Percentiles rank a stretch among this genome's conserved stretches.
Evolutionary conservation across 1,140 invertebrate genomes (phyloP).

Genomic region (Dufourea novaeangliae): DNA sequence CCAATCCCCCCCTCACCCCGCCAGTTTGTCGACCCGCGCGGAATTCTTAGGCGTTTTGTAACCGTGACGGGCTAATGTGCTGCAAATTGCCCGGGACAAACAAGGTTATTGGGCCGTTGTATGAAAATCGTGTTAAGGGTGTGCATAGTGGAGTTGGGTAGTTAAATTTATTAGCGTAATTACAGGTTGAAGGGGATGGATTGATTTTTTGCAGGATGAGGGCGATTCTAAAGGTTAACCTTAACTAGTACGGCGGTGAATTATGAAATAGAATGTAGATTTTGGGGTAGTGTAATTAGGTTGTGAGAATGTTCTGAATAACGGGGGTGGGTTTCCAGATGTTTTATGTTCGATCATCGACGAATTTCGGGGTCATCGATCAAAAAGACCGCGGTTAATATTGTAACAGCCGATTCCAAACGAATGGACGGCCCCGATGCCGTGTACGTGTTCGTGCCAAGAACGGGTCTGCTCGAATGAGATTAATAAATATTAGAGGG

Average conservation of each 20-base stretch:
- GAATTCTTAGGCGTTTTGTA: background rate
- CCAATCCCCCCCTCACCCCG: too few species aligned
- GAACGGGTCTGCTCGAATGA: slow-evolving; percentile 50
- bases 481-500: slow-evolving; percentile 67
- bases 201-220: background rate
- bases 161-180: background rate
- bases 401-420: slow-evolving; percentile 23
- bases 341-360: background rate
- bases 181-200: background rate
- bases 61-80: background rate
- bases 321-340: background rate
- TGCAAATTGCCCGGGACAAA: too few species aligned
- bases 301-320: background rate
- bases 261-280: too few species aligned
- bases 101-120: background rate
- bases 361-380: background rate
- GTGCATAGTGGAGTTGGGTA: background rate
- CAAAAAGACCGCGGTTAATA: slow-evolving; percentile 4
- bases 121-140: background rate
- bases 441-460: background rate
- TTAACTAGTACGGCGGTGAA: too few species aligned
- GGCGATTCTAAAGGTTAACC: too few species aligned
- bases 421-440: background rate
- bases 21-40: background rate
- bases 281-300: too few species aligned